phyloP scores from a whole-genome alignment of 2,888 invertebrate genomes.

The Cinara cedri region DNA sequence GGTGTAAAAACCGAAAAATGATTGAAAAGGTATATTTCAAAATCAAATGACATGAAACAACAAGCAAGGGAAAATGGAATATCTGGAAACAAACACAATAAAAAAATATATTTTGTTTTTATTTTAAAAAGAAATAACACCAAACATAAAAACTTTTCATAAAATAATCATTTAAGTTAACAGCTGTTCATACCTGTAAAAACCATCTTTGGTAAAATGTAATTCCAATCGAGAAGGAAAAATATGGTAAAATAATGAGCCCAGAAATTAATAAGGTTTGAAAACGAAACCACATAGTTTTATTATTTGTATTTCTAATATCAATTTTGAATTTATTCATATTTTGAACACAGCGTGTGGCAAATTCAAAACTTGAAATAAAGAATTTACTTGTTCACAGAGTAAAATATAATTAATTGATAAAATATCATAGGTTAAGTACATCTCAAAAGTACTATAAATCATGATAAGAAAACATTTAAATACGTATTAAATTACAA shows the following conservation, averaged over 20 bases:
- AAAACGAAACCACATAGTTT: constrained; percentile 8
- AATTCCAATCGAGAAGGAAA: constrained; percentile 81
- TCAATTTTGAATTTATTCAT: constrained; percentile 41
- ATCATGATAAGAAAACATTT: constrained; percentile 14
- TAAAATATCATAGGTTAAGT: not conserved
- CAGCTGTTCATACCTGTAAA: constrained; percentile 70
- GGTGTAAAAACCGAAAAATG: constrained; percentile 70
- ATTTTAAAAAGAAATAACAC: not conserved
- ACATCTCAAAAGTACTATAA: constrained; percentile 5
- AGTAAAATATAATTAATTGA: not conserved
- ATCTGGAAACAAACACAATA: constrained; percentile 67
- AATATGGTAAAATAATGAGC: constrained; percentile 57
- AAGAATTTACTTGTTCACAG: not conserved
- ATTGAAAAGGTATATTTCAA: constrained; percentile 85
- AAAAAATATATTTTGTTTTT: not conserved
- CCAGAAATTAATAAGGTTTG: constrained; percentile 40
- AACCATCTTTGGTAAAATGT: constrained; percentile 97
- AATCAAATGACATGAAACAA: constrained; percentile 87
- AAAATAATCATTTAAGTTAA: not conserved
- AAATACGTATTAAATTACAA: not conserved
- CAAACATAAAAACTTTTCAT: not conserved
- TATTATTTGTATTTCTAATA: not conserved
- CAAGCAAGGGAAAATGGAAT: constrained; percentile 85
- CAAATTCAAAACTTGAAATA: not conserved
- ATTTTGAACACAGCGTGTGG: constrained; percentile 27